Evolutionary conservation across 2,113 vertebrate genomes (phyloP).

Genomic region (Varanus komodoensis): DNA sequence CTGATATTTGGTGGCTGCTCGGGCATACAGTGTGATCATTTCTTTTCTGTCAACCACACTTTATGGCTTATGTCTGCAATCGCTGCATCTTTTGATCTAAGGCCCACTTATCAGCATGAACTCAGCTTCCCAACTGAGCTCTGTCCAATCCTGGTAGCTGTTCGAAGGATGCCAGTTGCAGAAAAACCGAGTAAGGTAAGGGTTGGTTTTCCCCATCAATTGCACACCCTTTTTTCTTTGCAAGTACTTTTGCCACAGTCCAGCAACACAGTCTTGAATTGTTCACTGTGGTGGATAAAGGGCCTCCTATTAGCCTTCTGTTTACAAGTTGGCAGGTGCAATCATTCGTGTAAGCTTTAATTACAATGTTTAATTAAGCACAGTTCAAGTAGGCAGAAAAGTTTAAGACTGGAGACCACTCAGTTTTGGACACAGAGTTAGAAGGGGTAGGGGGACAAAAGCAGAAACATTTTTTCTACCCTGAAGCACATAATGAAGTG

Average conservation of each 20-base stretch:
- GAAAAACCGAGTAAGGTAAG: background rate
- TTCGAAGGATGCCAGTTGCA: background rate
- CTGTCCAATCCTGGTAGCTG: background rate
- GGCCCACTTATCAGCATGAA: too few species aligned
- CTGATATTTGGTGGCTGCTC: too few species aligned
- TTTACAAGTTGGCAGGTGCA: constrained; percentile 67
- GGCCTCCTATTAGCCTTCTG: constrained; percentile 67
- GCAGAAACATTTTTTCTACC: background rate
- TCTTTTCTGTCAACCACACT: background rate
- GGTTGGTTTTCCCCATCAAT: accelerated
- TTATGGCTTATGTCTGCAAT: accelerated
- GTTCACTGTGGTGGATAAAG: constrained; percentile 27
- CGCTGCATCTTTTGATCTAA: background rate
- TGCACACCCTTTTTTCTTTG: background rate
- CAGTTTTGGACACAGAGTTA: constrained; percentile 31
- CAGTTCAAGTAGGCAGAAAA: constrained; percentile 68
- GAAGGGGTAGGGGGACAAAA: background rate
- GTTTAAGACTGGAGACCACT: constrained; percentile 42
- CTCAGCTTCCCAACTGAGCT: background rate
- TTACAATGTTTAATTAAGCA: constrained; percentile 81
- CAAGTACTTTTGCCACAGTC: constrained; percentile 9
- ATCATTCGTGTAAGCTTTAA: constrained; percentile 80
- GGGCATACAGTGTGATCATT: background rate
- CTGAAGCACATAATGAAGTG: background rate
- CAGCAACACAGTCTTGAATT: constrained; percentile 46